A percentile compares a stretch with the other conserved stretches of the same genome.
These are phyloP conservation scores for Coleophora deauratella DNA, from an alignment of 2,888 invertebrate species.

Conservation along the genomic window DNA sequence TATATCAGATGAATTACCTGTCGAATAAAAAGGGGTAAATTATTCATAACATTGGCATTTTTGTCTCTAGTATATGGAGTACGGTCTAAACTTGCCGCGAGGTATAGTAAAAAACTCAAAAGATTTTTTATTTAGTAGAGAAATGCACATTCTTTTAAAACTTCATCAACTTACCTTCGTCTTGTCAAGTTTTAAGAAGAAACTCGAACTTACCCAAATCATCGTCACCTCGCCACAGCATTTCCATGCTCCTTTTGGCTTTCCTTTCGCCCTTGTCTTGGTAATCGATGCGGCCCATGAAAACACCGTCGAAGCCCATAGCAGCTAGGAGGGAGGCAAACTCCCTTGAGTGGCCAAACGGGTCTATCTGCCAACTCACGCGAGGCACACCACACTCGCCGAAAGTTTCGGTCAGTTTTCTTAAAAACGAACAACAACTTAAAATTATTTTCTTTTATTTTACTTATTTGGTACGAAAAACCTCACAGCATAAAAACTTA, in stretches of 20 bases:
- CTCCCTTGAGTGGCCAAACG: conserved; percentile 90
- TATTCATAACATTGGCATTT: no score
- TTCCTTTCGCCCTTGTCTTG: conserved; percentile 82
- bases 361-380: conserved; percentile 89
- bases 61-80: no score
- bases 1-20: conserved; percentile 78
- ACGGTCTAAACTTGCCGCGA: no score
- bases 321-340: conserved; percentile 86
- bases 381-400: conserved; percentile 82
- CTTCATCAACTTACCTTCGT: no score
- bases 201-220: conserved; percentile 78
- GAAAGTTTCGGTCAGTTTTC: conserved; percentile 76
- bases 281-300: conserved; percentile 90
- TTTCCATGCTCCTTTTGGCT: conserved; percentile 79
- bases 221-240: conserved; percentile 87
- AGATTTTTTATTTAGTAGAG: no score
- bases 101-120: no score
- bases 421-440: conserved; percentile 27
- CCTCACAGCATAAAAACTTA: background rate
- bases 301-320: conserved; percentile 90
- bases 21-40: background rate
- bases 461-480: no score
- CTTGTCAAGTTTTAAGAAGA: no score
- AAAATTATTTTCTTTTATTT: background rate
- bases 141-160: no score